Percentiles rank a stretch among this genome's conserved stretches.
Conservation (phyloP, 1,140 invertebrate genomes). For the Archegozetes longisetosus region DNA sequence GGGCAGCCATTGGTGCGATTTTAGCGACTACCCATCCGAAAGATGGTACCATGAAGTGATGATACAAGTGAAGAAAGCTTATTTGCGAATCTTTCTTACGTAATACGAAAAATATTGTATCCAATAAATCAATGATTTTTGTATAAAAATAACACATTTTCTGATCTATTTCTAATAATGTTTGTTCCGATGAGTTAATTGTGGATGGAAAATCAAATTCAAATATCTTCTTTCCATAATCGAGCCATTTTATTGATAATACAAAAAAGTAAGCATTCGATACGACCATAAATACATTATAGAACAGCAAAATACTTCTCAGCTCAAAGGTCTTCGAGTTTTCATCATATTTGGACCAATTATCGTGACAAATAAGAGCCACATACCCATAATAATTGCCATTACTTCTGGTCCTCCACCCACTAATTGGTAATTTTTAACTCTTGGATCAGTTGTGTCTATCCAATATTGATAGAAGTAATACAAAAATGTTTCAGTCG, state of each 20-base stretch:
- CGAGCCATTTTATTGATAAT: neutral
- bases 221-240: neutral
- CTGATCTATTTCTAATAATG: constrained; percentile 25
- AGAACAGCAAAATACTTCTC: constrained; percentile 52
- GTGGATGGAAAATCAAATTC: constrained; percentile 1
- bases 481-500: no score
- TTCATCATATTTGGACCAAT: constrained; percentile 68
- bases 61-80: constrained; percentile 73
- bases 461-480: neutral
- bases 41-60: constrained; percentile 52
- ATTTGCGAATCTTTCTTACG: constrained; percentile 70
- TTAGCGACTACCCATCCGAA: no score
- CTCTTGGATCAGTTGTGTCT: neutral
- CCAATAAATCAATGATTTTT: constrained; percentile 58
- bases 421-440: neutral
- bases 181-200: constrained; percentile 8
- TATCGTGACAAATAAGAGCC: constrained; percentile 32
- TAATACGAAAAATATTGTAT: constrained; percentile 78
- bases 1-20: no score
- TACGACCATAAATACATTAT: constrained; percentile 39
- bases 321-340: constrained; percentile 64
- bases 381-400: neutral
- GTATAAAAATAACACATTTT: neutral
- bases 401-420: neutral
- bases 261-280: constrained; percentile 17